Evolutionary conservation across 2,888 invertebrate species (phyloP).

Genomic region (Hyppa rectilinea): DNA sequence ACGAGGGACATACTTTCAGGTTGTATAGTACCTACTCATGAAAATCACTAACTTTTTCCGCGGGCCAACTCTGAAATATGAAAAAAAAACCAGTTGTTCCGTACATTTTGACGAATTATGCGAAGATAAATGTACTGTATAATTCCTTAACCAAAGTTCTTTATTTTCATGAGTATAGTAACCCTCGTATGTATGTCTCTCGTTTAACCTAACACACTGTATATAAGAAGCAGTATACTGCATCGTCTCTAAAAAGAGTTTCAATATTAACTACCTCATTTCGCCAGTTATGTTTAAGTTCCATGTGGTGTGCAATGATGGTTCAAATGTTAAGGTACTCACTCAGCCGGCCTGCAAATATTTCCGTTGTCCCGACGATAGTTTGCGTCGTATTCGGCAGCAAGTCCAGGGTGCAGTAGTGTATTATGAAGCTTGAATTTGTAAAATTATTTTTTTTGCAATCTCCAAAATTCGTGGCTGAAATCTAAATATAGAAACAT

Average conservation of each 20-base stretch:
- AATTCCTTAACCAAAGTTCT: too few relatives aligned
- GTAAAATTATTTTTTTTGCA: constrained; percentile 17
- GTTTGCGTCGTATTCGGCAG: constrained; percentile 57
- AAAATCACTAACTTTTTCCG: too few relatives aligned
- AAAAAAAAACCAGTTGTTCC: too few relatives aligned
- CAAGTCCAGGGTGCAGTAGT: constrained; percentile 68
- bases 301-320: neutral
- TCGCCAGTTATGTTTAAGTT: neutral
- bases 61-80: too few relatives aligned
- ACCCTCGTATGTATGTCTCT: too few relatives aligned
- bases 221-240: neutral
- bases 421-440: constrained; percentile 18
- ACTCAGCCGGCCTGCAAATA: constrained; percentile 40
- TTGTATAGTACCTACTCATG: too few relatives aligned
- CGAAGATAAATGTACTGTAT: too few relatives aligned
- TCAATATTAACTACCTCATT: neutral
- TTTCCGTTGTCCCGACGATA: constrained; percentile 56
- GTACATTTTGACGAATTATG: too few relatives aligned
- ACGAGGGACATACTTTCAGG: too few relatives aligned
- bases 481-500: constrained; percentile 50
- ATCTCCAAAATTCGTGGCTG: constrained; percentile 24
- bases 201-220: too few relatives aligned
- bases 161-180: too few relatives aligned
- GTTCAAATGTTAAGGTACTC: constrained; percentile 29
- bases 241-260: neutral